Conservation (phyloP, 2,797 vertebrate genomes). For the Graptemys geographica region DNA sequence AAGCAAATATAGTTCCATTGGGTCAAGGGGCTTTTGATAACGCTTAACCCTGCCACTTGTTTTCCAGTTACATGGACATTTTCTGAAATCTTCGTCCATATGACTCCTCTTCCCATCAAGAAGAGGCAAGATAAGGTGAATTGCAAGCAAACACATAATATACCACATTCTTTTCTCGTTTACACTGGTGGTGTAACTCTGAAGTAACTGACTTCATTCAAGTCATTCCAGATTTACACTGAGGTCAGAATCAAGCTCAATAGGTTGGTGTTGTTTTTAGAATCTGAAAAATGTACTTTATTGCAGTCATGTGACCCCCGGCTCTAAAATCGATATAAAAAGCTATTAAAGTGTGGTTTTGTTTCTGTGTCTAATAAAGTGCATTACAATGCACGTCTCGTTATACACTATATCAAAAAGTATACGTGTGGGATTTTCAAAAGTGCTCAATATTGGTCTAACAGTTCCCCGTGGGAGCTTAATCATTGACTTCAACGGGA, state of each 20-base stretch:
- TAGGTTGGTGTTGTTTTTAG: background rate
- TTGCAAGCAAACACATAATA: background rate
- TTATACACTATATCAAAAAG: background rate
- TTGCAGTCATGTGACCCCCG: slow-evolving; percentile 49
- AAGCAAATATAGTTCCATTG: background rate
- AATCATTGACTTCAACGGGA: slow-evolving; percentile 52
- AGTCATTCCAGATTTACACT: background rate
- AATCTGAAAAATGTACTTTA: slow-evolving; percentile 1
- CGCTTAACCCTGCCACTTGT: background rate
- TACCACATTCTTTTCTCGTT: background rate
- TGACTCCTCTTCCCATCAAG: accelerated
- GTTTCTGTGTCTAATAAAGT: slow-evolving; percentile 50
- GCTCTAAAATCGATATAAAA: slow-evolving; percentile 66
- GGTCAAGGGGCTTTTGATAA: slow-evolving; percentile 3
- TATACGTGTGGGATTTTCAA: background rate
- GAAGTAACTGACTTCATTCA: background rate
- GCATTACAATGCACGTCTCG: slow-evolving; percentile 53
- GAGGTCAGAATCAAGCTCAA: background rate
- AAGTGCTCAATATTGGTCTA: slow-evolving; percentile 44
- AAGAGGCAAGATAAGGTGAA: background rate
- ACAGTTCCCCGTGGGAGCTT: slow-evolving; percentile 54
- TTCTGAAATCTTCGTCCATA: background rate
- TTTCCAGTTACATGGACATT: background rate
- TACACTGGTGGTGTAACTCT: background rate
- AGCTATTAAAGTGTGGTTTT: slow-evolving; percentile 71